These are phyloP conservation scores for Oopsacas minuta DNA, from an alignment of 37 sponge, comb jelly and placozoan genomes.

Conservation along the genomic window DNA sequence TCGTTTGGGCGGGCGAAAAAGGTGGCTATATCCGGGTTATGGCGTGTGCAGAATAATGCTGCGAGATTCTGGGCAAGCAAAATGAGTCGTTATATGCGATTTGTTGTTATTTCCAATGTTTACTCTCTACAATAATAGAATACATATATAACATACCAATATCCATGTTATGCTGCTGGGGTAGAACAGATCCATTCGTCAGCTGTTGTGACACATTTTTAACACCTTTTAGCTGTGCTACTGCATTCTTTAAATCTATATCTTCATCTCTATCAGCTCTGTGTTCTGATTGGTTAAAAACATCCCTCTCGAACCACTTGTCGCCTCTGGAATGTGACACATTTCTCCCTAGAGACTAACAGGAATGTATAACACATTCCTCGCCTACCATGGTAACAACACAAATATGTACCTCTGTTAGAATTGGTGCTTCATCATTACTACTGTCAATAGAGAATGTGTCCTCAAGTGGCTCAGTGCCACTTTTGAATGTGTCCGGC, in stretches of 20 bases:
- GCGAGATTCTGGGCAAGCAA: too few species aligned
- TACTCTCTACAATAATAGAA: too few species aligned
- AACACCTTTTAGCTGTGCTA: neutral
- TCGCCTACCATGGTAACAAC: neutral
- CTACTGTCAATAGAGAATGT: neutral
- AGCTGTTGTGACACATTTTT: neutral
- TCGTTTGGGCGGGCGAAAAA: too few species aligned
- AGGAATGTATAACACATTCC: neutral
- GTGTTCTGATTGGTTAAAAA: neutral
- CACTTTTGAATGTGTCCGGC: too few species aligned
- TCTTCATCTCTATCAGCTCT: neutral
- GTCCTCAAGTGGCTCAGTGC: constrained; percentile 1
- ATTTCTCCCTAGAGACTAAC: neutral
- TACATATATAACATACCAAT: neutral
- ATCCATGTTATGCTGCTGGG: neutral
- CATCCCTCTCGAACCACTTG: constrained; percentile 6
- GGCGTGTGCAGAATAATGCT: too few species aligned
- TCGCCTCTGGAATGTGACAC: neutral
- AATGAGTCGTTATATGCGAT: too few species aligned
- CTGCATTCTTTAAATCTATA: neutral
- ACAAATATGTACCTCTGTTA: neutral
- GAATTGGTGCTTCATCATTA: neutral
- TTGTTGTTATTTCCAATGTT: neutral
- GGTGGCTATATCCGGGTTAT: too few species aligned
- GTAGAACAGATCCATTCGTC: neutral